A percentile compares a stretch with the other conserved stretches of the same genome.
Conservation (phyloP, 2,797 vertebrate genomes). For the Cyprinella venusta region DNA sequence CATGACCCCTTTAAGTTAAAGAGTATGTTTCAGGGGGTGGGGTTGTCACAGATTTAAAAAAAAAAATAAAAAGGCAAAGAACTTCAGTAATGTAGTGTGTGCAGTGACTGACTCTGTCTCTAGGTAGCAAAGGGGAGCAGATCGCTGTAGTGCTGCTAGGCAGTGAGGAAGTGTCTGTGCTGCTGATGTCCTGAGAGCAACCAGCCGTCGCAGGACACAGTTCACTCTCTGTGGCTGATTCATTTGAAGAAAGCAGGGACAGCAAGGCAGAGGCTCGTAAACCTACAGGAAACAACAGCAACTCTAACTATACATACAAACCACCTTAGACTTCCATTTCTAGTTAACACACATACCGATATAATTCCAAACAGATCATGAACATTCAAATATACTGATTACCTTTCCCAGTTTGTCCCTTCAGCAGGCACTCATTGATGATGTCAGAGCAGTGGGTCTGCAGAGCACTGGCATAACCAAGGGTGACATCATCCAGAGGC, state of each 20-base stretch:
- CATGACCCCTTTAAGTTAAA: not conserved
- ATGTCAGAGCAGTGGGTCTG: slow-evolving; percentile 88
- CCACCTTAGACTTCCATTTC: not conserved
- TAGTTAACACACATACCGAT: not conserved
- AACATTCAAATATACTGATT: slow-evolving; percentile 26
- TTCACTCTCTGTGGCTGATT: slow-evolving; percentile 77
- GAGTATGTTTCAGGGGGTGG: too few relatives aligned
- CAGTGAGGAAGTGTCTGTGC: slow-evolving; percentile 76
- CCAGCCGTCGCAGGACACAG: slow-evolving; percentile 67
- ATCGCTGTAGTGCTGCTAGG: slow-evolving; percentile 77
- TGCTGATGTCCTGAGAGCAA: slow-evolving; percentile 77
- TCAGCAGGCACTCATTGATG: slow-evolving; percentile 91
- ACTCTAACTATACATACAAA: not conserved
- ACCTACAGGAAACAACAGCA: slow-evolving; percentile 70
- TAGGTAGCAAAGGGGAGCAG: slow-evolving; percentile 77
- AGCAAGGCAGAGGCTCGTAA: slow-evolving; percentile 87
- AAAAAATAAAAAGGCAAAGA: too few relatives aligned
- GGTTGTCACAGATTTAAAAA: too few relatives aligned
- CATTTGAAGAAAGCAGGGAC: slow-evolving; percentile 85
- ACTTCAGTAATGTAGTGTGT: too few relatives aligned
- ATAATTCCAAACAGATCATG: not conserved
- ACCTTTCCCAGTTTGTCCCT: slow-evolving; percentile 93
- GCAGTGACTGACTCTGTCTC: slow-evolving; percentile 69
- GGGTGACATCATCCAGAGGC: slow-evolving; percentile 66
- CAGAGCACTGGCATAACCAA: slow-evolving; percentile 75